These are phyloP conservation scores for Trypoxylus dichotomus DNA, from an alignment of 1,140 invertebrate species.

Conservation along the genomic window DNA sequence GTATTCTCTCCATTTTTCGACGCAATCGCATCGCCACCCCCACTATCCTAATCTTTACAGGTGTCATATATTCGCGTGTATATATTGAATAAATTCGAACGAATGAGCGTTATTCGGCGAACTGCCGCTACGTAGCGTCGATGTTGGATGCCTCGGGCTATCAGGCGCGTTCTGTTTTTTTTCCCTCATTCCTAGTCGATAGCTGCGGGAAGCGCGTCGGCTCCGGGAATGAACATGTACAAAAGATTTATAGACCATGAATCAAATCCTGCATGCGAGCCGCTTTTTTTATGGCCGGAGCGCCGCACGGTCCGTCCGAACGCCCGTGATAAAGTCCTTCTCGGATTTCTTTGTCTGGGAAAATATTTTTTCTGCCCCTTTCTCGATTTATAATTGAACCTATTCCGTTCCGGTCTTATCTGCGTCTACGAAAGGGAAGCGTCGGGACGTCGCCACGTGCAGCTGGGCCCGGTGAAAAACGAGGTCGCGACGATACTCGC, in stretches of 20 bases:
- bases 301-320: neutral
- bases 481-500: no score
- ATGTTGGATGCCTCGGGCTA: no score
- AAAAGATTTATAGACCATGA: conserved; percentile 28
- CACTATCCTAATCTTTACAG: neutral
- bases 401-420: no score
- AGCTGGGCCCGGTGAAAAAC: no score
- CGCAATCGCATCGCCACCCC: neutral
- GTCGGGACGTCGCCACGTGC: no score
- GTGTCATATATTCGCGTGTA: no score
- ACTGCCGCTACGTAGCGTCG: no score
- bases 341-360: neutral
- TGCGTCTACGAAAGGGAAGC: no score
- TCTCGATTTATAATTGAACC: neutral
- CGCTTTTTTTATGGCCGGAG: neutral
- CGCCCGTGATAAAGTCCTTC: neutral
- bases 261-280: conserved; percentile 26
- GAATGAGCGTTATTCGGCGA: no score
- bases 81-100: no score
- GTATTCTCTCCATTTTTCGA: no score
- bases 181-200: neutral
- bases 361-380: neutral
- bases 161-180: neutral
- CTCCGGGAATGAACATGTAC: conserved; percentile 25
- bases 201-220: neutral